A percentile compares a stretch with the other conserved stretches of the same genome.
phyloP scores from a whole-genome alignment of 2,113 vertebrate genomes.

The Nothocercus nigrocapillus region DNA sequence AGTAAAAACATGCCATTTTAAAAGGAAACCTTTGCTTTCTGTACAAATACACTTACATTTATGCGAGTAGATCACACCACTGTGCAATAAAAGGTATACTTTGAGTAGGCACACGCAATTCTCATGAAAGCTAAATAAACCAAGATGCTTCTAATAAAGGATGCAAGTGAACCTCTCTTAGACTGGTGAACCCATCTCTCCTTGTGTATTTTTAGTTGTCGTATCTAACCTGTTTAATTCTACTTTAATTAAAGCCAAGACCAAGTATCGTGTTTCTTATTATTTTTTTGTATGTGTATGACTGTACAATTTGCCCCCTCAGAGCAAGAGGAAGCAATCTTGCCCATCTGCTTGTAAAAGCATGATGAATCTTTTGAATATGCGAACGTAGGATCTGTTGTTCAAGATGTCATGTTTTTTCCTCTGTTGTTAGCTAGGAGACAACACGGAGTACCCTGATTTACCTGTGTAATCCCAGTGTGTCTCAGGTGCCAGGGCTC shows the following conservation, averaged over 20 bases:
- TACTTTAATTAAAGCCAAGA: background rate
- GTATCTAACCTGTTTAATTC: background rate
- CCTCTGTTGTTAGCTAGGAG: slow-evolving; percentile 78
- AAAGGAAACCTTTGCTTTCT: slow-evolving; percentile 11
- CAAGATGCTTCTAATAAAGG: background rate
- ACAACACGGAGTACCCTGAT: slow-evolving; percentile 80
- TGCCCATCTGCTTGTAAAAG: slow-evolving; percentile 75
- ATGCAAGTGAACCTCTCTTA: background rate
- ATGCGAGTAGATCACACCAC: background rate
- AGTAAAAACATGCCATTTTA: slow-evolving; percentile 64
- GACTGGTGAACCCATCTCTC: background rate
- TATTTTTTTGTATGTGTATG: background rate
- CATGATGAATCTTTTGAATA: slow-evolving; percentile 80
- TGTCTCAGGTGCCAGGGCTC: slow-evolving; percentile 83
- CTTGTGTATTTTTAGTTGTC: background rate
- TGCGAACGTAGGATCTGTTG: slow-evolving; percentile 79
- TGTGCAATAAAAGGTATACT: background rate
- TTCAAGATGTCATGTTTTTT: slow-evolving; percentile 80
- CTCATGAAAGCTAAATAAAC: background rate
- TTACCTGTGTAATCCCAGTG: slow-evolving; percentile 88
- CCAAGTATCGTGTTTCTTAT: fast-evolving
- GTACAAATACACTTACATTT: background rate
- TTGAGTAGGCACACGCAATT: background rate
- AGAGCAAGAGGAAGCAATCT: slow-evolving; percentile 54
- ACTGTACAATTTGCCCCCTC: slow-evolving; percentile 48